Base-by-base conservation (phyloP, 2,113 vertebrate genomes). In the Bubalus kerabau region DNA sequence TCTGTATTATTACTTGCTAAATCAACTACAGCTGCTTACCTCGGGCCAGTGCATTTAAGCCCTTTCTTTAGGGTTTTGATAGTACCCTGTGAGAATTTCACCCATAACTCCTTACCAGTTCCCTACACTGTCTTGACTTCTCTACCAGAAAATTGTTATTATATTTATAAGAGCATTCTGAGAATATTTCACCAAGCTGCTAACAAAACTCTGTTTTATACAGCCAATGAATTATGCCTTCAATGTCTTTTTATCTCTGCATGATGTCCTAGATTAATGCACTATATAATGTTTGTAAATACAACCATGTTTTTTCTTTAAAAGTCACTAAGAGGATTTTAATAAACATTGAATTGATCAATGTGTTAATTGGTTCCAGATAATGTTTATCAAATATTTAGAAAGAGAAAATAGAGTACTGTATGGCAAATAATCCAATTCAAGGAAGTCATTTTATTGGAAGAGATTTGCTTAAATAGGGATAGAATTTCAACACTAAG, bases 381-480 rank as follows among this genome's bases (percentile, higher is more conserved):
- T 82, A 97, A 85, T 97, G 87, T 94, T 98, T 98, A 97, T 86
- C 96, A 98, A 98, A 98, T 98, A 98, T 96, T 96, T 90, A 97
- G 62, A 64, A 90, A 96, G 56, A 97, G 50, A 96, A 97, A 88
- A 97, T 64, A 87, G 90, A 97, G 46, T 76, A 87, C 83, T 95
- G 8, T 91, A 87, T 88, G 86, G 67, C 46, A 97, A 95, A 94
- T 87, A 97, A 95, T 16, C 28, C 92, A 94, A 86, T 95, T 97
- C 94, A 94, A 90, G 48, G 30, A 93, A 67, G 59, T 56, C 88
- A 32, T 94, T 82, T 87, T 94, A 94, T 94, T 90, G 52, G 3
- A 94, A 95, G 36, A 76, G 3, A 96, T 94, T 95, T 95, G 28
- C 46, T 95, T 97, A 95, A 97, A 96, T 94, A 94, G 71, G 52